A percentile compares a stretch with the other conserved stretches of the same genome.
phyloP scores from a whole-genome alignment of 2,113 vertebrate species.

The Cavia aperea region DNA sequence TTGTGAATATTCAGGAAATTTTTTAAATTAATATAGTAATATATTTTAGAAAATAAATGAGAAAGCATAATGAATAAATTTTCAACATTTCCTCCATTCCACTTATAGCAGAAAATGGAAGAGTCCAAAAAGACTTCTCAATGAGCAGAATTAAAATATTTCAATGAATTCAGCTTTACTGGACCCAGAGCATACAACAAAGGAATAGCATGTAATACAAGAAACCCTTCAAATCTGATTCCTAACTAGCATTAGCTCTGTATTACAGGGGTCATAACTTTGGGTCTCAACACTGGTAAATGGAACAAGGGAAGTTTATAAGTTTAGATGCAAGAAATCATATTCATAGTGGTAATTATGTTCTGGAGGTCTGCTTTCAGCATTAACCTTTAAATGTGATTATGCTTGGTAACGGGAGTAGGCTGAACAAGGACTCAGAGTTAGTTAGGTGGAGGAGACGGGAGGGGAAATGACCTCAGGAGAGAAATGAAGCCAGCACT shows the following conservation, averaged over 20 bases:
- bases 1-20: background rate
- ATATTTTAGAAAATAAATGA: background rate
- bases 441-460: too few species aligned
- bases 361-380: background rate
- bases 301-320: background rate
- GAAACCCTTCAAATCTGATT: background rate
- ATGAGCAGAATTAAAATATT: background rate
- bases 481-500: background rate
- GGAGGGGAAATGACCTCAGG: too few species aligned
- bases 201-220: rapidly evolving
- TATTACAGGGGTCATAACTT: background rate
- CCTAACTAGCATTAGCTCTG: background rate
- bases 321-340: background rate
- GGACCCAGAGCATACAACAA: background rate
- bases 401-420: background rate
- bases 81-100: background rate
- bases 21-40: background rate
- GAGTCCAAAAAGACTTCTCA: background rate
- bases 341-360: background rate
- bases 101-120: background rate
- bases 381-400: background rate
- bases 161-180: background rate
- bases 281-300: background rate
- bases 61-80: background rate
- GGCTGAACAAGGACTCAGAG: background rate